A percentile compares a stretch with the other conserved stretches of the same genome.
Conservation (phyloP, 2,113 vertebrate species). For the Centrocercus urophasianus region DNA sequence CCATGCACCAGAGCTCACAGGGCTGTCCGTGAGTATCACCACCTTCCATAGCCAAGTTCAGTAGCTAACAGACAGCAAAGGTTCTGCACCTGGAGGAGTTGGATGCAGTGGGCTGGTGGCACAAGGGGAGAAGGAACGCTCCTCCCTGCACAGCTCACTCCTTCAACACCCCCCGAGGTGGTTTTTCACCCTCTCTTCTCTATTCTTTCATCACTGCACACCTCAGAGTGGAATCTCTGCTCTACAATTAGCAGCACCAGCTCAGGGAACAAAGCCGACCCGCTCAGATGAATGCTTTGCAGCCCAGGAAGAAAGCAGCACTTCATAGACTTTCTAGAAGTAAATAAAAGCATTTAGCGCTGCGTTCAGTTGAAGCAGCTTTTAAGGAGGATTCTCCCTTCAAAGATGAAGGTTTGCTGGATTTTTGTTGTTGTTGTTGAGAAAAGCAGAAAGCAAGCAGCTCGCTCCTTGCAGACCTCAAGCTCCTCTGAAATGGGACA, state of each 20-base stretch:
- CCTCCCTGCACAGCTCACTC: background rate
- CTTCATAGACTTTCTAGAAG: background rate
- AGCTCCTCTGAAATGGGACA: slow-evolving; percentile 41
- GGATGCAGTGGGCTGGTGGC: background rate
- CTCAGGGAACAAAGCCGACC: background rate
- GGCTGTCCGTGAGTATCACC: background rate
- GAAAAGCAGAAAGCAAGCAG: slow-evolving; percentile 18
- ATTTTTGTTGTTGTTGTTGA: background rate
- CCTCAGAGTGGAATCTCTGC: background rate
- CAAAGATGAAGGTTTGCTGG: background rate
- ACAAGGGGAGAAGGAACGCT: background rate
- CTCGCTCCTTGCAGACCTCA: background rate
- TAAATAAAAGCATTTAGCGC: background rate
- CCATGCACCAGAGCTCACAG: background rate
- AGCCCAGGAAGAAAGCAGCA: background rate
- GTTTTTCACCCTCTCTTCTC: background rate
- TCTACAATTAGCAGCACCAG: background rate
- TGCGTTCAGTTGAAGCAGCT: background rate
- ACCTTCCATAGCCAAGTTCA: background rate
- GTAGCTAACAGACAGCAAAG: background rate
- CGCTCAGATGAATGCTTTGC: background rate
- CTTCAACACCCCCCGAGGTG: background rate
- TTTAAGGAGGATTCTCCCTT: slow-evolving; percentile 40
- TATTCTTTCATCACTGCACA: background rate
- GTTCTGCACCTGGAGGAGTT: background rate